Base-by-base conservation (phyloP, 2,113 vertebrate species). In the Cygnus atratus region DNA sequence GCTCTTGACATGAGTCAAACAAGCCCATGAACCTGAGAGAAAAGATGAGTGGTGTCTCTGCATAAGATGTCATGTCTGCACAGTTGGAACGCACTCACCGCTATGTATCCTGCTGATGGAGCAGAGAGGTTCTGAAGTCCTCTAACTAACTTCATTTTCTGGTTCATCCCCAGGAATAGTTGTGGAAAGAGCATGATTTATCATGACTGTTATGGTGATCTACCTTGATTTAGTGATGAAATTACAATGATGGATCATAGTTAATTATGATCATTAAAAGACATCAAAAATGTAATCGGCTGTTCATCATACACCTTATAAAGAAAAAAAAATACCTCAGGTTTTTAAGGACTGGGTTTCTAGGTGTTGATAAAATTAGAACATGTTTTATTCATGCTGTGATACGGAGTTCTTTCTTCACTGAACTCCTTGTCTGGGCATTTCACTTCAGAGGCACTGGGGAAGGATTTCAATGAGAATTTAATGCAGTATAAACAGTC, bases 221-320 rank as follows among this genome's bases (percentile, higher is more conserved):
- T 95, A 94, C 81, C 90, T 95, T 98, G 95, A 98, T 97, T 96
- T 98, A 98, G 87, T 97, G 89, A 78, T 90, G 92, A 96, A 97
- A 97, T 95, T 97, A 96, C 84, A 97, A 55, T 97, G 97, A 98
- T 97, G 81, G 96, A 98, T 97, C 84, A 88, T 88, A 87, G 91
- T 97, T 97, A 97, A 97, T 97, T 97, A 97, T 92, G 80, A 97
- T 97, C 95, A 97, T 97, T 97, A 97, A 97, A 97, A 97, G 79
- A 93, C 76, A 97, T 97, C 94, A 97, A 97, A 97, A 91, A 97
- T 96, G 80, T 82, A 97, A 96, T 96, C 90, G 76, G 66, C 94
- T 98, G 67, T 97, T 98, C 89, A 97, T 97, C 96, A 97, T 91
- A 96, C 57, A 94, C 84, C 94, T 96, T 93, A 91, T 86, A 84